Evolutionary conservation across 2,888 invertebrate genomes (phyloP), one percentile per base, ranked within the genome.

Genomic region (Unio delphinus): DNA sequence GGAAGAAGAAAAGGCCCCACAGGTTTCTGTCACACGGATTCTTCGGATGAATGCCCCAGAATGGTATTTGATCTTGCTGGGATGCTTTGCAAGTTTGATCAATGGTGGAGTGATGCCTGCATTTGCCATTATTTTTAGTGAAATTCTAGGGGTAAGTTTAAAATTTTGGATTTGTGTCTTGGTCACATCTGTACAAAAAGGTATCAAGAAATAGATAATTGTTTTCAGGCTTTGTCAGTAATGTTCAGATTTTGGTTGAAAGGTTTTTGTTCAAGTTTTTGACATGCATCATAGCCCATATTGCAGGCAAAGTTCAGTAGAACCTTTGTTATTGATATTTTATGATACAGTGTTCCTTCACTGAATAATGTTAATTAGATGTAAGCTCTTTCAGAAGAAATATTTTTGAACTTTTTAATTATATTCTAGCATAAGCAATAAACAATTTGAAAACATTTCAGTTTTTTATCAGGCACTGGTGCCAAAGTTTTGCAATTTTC

Each of bases 81-180:
- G 90, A 4, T 86, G 89, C 67, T 64, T 90, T 55, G 89, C 88
- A 1, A 84, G 89, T 30, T 66, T 88, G 8, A 73, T 91, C 30
- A 88, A 87, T 69, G 92, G 92, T 8, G 87, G 86, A 8, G 86
- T 90, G 7, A 90, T 90, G 81, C 92, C 92, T 4, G 86, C 90
- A 34, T 92, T 91, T 83, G 91, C 92, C n/a, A 75, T 89, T 54
- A 82, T 92, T 34, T 91, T 92, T 72, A 89, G 90, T 78, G 85
- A 88, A 75, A 80, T 90, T 60, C 74, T 90, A 15, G 83, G 83
- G 26, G 90, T 90, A 83, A 76, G 86, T 82, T n/a, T 11, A 61
- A n/a, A 56, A 56, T 20, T 15, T 63, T n/a, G 15, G 45, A 11
- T 45, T 45, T 45, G 45, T 3, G 2, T 15, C 15, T 45, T 45